A percentile compares a stretch with the other conserved stretches of the same genome.
phyloP scores from a whole-genome alignment of 2,113 vertebrate genomes.

The Hyla sarda region DNA sequence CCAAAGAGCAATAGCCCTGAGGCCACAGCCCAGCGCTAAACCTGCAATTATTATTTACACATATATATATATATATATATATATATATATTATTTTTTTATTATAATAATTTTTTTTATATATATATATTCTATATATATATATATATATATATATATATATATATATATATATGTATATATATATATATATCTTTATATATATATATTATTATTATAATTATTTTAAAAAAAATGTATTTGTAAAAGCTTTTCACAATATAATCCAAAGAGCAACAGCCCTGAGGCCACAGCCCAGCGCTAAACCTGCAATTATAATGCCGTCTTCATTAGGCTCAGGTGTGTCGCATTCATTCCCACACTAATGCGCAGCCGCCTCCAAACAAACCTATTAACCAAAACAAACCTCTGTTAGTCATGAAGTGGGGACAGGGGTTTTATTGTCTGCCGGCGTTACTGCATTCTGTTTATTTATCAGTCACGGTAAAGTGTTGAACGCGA shows the following conservation, averaged over 20 bases:
- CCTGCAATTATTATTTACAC: slow-evolving; percentile 36
- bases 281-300: background rate
- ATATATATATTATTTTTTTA: too few species aligned
- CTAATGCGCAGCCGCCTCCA: slow-evolving; percentile 7
- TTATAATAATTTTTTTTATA: too few species aligned
- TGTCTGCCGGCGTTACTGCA: background rate
- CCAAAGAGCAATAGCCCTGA: background rate
- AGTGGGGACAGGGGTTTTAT: slow-evolving; percentile 33
- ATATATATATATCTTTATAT: too few species aligned
- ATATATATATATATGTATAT: too few species aligned
- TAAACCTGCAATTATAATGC: slow-evolving; percentile 28
- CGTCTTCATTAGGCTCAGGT: slow-evolving; percentile 41
- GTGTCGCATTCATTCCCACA: slow-evolving; percentile 51
- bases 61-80: too few species aligned
- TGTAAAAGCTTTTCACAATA: background rate
- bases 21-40: background rate
- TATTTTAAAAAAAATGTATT: too few species aligned
- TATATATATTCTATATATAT: too few species aligned
- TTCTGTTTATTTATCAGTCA: slow-evolving; percentile 8
- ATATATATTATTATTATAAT: too few species aligned
- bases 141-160: too few species aligned
- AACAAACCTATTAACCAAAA: slow-evolving; percentile 52
- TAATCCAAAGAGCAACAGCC: background rate
- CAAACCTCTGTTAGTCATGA: slow-evolving; percentile 49
- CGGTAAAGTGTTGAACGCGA: background rate